These are phyloP conservation scores for Callimorpha dominula DNA, from an alignment of 2,888 invertebrate genomes.

Conservation along the genomic window DNA sequence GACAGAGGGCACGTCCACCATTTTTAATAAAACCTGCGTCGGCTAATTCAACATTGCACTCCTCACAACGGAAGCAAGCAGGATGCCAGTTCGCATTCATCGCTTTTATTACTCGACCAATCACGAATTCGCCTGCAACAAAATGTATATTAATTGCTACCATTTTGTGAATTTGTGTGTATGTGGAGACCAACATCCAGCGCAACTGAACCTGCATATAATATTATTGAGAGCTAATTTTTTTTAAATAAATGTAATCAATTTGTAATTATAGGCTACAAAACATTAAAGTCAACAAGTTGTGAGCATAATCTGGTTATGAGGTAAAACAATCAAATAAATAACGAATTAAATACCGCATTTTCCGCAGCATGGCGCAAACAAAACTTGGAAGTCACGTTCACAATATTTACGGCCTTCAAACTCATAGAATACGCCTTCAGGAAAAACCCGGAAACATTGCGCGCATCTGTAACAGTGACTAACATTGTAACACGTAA, in stretches of 20 bases:
- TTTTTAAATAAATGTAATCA: neutral
- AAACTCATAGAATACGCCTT: slow-evolving; percentile 99
- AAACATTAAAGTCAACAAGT: neutral
- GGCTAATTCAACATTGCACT: slow-evolving; percentile 96
- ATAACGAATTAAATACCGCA: slow-evolving; percentile 83
- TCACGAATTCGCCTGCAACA: slow-evolving; percentile 95
- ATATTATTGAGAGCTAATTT: neutral
- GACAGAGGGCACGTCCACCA: slow-evolving; percentile 95
- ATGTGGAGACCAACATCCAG: too few relatives aligned
- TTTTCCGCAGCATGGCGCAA: slow-evolving; percentile 96
- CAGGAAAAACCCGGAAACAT: slow-evolving; percentile 99
- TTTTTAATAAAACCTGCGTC: slow-evolving; percentile 99
- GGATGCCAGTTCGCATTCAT: slow-evolving; percentile 99
- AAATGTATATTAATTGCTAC: neutral
- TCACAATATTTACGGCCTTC: slow-evolving; percentile 99
- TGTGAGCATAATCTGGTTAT: neutral
- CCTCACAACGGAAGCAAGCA: slow-evolving; percentile 98
- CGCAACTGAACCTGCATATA: neutral
- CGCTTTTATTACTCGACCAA: slow-evolving; percentile 99
- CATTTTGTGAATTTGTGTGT: too few relatives aligned
- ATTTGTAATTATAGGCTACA: neutral
- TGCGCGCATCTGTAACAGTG: slow-evolving; percentile 94
- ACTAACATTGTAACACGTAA: slow-evolving; percentile 2
- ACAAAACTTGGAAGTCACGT: slow-evolving; percentile 98
- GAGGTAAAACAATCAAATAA: slow-evolving; percentile 18